Percentiles rank a stretch among this genome's conserved stretches.
Conservation (phyloP, 2,888 invertebrate genomes). For the Oasisia sp. region DNA sequence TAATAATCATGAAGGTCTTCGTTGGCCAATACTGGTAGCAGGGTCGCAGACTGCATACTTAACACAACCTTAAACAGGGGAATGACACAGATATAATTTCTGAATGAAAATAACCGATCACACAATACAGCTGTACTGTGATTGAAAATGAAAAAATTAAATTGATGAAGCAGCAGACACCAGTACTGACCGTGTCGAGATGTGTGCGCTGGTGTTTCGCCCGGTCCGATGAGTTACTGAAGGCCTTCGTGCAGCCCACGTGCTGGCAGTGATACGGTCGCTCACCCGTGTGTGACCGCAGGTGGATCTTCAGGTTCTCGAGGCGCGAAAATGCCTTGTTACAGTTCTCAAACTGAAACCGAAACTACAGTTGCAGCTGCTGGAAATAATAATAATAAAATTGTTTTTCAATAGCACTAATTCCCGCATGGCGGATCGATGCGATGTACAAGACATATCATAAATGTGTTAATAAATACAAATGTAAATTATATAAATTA, state of each 20-base stretch:
- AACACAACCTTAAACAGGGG: no score
- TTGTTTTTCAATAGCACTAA: no score
- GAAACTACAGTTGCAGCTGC: not conserved
- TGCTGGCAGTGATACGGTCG: slow-evolving; percentile 98
- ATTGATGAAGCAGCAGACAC: not conserved
- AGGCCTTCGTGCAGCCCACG: slow-evolving; percentile 95
- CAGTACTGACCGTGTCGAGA: slow-evolving; percentile 94
- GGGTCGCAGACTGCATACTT: no score
- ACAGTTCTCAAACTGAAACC: slow-evolving; percentile 75
- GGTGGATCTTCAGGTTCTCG: slow-evolving; percentile 97
- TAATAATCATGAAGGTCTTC: no score
- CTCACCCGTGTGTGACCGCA: slow-evolving; percentile 76
- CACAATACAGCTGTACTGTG: not conserved
- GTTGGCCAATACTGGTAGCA: no score
- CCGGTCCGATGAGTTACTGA: slow-evolving; percentile 97
- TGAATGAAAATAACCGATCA: not conserved
- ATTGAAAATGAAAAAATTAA: no score
- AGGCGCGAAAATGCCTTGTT: slow-evolving; percentile 95
- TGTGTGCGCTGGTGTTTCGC: slow-evolving; percentile 99
- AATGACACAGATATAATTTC: no score
- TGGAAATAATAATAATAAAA: no score
- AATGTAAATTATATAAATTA: no score
- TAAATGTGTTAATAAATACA: no score
- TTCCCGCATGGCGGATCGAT: no score
- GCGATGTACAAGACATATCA: no score